Evolutionary conservation across 1,140 invertebrate genomes (phyloP).

Genomic region (Nylanderia fulva): DNA sequence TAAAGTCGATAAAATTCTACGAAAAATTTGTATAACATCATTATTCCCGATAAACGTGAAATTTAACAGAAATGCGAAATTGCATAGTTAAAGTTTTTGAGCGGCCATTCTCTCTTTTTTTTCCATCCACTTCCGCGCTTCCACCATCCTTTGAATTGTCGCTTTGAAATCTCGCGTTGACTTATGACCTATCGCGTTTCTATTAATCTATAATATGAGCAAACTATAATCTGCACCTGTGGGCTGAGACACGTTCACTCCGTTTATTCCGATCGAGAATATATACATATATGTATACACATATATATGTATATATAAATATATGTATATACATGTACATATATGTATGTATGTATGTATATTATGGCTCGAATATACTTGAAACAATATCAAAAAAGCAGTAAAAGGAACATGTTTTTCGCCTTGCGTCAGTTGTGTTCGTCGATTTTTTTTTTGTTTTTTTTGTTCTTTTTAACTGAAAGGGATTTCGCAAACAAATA

Average conservation of each 20-base stretch:
- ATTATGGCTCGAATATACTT: slow-evolving; percentile 45
- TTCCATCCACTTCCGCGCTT: background rate
- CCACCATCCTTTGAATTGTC: slow-evolving; percentile 20
- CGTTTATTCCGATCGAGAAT: slow-evolving; percentile 25
- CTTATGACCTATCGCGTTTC: slow-evolving; percentile 28
- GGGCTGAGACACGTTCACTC: slow-evolving; percentile 29
- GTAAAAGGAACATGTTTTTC: slow-evolving; percentile 57
- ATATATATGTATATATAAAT: too few species aligned
- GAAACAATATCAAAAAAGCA: slow-evolving; percentile 57
- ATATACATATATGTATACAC: too few species aligned
- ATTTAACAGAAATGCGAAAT: slow-evolving; percentile 52
- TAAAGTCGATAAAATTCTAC: slow-evolving; percentile 71
- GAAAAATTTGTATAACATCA: slow-evolving; percentile 72
- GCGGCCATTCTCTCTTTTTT: slow-evolving; percentile 26
- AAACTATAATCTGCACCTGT: slow-evolving; percentile 63
- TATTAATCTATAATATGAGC: slow-evolving; percentile 63
- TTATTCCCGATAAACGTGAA: slow-evolving; percentile 61
- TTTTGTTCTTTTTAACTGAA: background rate
- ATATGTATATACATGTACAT: too few species aligned
- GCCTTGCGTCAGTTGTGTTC: slow-evolving; percentile 41
- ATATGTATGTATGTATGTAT: background rate
- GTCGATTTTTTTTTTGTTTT: slow-evolving; percentile 13
- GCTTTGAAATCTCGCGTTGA: slow-evolving; percentile 47
- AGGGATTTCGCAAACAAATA: slow-evolving; percentile 26
- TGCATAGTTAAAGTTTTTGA: background rate